Evolutionary conservation across 2,113 vertebrate species (phyloP), one percentile per base, ranked within the genome.

Genomic region (Amia ocellicauda): DNA sequence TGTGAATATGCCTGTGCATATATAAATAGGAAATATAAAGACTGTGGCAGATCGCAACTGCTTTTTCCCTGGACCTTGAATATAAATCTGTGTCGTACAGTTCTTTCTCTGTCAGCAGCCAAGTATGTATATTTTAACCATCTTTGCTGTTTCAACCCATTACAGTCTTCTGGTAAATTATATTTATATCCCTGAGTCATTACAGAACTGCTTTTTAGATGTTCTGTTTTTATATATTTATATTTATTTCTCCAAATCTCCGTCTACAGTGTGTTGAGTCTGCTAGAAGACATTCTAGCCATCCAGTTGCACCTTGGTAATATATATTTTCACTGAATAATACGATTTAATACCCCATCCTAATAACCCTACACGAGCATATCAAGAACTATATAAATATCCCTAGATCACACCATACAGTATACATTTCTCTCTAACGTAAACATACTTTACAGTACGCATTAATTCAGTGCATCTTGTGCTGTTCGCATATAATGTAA

Each of bases 401-500:
- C 77, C 74, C 72, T 81, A 84, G 76, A 83, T 82, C 77, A 83
- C 65, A 23, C 45, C 23, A 28, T 10, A 26, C 24, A 31, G 27
- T 56, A 57, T 36, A 57, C 4, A 57, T 57, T 57, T 9, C 9
- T 8, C 9, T 7, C 36, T 13, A 16, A 49, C 29, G 27, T 58
- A 65, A 19, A 49, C 56, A 29, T 14, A 17, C 20, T 50, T 59
- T 41, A 27, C n/a, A 31, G 49, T 19, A 28, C 28, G 19, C 51
- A 36, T 66, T 58, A 45, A 66, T 71, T 71, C 63, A 76, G 64
- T 66, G 73, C 76, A 67, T 81, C 77, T 77, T 65, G 74, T 61
- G 66, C 73, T 60, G 72, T 73, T 40, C 69, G 70, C 77, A 71
- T 62, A 67, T 78, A 85, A 82, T 79, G 70, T 74, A 81, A 85